phyloP scores from a whole-genome alignment of 2,113 vertebrate species.

The Rhinopomastus cyanomelas region DNA sequence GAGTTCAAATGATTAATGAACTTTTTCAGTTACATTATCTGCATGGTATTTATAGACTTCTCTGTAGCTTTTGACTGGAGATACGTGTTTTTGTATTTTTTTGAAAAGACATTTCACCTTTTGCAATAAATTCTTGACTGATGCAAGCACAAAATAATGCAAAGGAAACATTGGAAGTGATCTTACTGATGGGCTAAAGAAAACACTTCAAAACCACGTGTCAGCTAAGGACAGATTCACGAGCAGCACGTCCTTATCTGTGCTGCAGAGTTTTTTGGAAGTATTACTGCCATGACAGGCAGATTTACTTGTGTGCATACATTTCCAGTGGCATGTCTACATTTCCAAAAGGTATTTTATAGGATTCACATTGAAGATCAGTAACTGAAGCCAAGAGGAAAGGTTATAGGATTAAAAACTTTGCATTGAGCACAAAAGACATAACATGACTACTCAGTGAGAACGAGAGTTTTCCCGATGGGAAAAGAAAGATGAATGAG shows the following conservation, averaged over 20 bases:
- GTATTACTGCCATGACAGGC: background rate
- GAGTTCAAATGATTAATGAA: background rate
- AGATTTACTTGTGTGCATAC: background rate
- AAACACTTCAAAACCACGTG: constrained; percentile 26
- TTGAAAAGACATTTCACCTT: constrained; percentile 23
- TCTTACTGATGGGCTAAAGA: background rate
- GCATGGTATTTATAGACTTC: background rate
- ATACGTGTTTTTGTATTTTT: background rate
- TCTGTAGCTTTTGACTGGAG: background rate
- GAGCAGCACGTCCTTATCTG: constrained; percentile 19
- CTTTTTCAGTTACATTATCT: background rate
- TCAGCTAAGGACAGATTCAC: constrained; percentile 62
- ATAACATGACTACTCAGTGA: background rate
- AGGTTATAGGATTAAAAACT: constrained; percentile 11
- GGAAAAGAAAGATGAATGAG: background rate
- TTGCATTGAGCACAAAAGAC: background rate
- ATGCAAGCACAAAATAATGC: background rate
- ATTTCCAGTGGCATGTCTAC: background rate
- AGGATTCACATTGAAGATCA: background rate
- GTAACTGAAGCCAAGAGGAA: constrained; percentile 18
- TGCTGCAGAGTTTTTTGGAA: background rate
- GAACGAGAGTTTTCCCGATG: background rate
- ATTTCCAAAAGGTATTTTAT: constrained; percentile 15
- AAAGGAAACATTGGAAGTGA: constrained; percentile 17
- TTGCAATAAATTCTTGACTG: background rate